Conservation (phyloP, 2,113 vertebrate species). For the Jacana jacana region DNA sequence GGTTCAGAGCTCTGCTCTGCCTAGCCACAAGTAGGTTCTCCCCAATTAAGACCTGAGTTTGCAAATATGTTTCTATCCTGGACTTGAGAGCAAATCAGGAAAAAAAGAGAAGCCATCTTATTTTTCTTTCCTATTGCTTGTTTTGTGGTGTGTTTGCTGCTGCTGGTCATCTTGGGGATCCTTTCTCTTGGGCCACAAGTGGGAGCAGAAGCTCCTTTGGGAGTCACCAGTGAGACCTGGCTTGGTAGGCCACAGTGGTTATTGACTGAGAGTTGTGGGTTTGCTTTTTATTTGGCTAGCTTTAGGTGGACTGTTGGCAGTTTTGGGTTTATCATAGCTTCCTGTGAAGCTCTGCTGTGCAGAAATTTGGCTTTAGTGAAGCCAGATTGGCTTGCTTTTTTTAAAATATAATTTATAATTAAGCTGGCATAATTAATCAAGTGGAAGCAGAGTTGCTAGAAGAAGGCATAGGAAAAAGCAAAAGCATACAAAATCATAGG, state of each 20-base stretch:
- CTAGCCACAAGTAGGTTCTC: background rate
- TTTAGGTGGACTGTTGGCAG: background rate
- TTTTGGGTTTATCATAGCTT: background rate
- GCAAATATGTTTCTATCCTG: background rate
- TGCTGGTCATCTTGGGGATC: accelerated
- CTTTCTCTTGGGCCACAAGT: background rate
- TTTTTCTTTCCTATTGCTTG: background rate
- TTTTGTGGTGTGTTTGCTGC: background rate
- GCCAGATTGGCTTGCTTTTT: background rate
- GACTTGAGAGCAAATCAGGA: background rate
- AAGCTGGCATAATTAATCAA: background rate
- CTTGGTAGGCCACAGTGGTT: background rate
- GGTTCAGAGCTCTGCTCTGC: background rate
- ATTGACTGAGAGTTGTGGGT: background rate
- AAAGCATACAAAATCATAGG: background rate
- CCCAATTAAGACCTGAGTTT: background rate
- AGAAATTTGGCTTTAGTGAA: background rate
- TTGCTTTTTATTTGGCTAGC: background rate
- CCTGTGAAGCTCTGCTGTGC: background rate
- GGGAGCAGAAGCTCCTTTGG: background rate
- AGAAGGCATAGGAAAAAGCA: background rate
- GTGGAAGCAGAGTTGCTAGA: background rate
- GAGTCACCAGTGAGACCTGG: background rate
- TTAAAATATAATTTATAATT: background rate
- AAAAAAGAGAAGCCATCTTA: background rate